These are phyloP conservation scores for Mamestra configurata DNA, from an alignment of 1,140 invertebrate species.

Conservation along the genomic window DNA sequence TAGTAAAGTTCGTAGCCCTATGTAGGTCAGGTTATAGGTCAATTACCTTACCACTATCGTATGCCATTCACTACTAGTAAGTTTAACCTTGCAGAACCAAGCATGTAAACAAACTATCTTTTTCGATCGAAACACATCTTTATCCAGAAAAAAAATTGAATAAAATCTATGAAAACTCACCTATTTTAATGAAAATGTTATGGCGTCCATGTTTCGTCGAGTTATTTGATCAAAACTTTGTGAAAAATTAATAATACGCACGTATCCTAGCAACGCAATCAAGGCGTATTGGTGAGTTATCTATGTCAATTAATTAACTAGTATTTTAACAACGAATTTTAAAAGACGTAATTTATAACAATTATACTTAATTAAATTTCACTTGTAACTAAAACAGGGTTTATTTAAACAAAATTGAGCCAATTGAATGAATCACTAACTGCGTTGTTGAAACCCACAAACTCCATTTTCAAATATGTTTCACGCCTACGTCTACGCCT, in stretches of 20 bases:
- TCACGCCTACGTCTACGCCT: conserved; percentile 2
- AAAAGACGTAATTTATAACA: conserved; percentile 9
- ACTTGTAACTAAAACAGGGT: not conserved
- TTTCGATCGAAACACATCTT: not conserved
- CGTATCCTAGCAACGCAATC: conserved; percentile 77
- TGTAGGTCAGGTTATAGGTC: conserved; percentile 57
- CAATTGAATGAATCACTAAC: not conserved
- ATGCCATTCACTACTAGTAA: conserved; percentile 49
- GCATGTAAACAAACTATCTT: conserved; percentile 48
- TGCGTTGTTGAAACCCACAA: not conserved
- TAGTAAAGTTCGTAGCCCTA: conserved; percentile 38
- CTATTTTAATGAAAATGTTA: conserved; percentile 24
- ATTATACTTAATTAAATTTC: not conserved
- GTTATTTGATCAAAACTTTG: conserved; percentile 42
- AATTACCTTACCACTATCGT: conserved; percentile 58
- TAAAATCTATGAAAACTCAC: conserved; percentile 48
- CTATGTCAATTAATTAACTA: conserved; percentile 30
- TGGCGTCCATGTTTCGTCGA: conserved; percentile 4
- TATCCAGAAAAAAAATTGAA: not conserved
- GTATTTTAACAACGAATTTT: conserved; percentile 12
- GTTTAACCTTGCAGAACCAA: conserved; percentile 59
- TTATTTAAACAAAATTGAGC: not conserved
- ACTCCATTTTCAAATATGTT: not conserved
- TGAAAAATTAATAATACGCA: conserved; percentile 60
- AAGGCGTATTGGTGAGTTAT: conserved; percentile 36